Evolutionary conservation across 2,113 vertebrate genomes (phyloP).

Genomic region (Ptychochromis oligacanthus): DNA sequence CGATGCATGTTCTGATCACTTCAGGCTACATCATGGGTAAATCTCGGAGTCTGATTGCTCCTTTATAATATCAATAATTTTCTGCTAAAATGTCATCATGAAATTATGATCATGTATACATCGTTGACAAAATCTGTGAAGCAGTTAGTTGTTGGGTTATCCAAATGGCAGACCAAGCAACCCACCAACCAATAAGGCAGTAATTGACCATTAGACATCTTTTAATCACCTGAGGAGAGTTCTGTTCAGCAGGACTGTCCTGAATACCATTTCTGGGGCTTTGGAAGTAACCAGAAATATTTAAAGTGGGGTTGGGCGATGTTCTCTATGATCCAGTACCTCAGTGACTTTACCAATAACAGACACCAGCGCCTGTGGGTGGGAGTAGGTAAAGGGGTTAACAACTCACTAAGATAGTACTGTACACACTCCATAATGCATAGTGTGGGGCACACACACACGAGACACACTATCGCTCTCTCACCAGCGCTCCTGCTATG

Average conservation of each 20-base stretch:
- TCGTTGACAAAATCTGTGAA: background rate
- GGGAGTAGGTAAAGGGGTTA: too few relatives aligned
- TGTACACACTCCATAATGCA: background rate
- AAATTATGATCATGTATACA: background rate
- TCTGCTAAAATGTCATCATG: background rate
- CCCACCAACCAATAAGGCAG: background rate
- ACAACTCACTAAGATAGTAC: background rate
- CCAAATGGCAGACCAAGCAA: background rate
- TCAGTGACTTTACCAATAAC: background rate
- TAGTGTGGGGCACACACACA: background rate
- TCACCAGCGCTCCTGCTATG: background rate
- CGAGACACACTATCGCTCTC: background rate
- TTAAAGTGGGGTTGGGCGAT: background rate
- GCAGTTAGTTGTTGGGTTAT: background rate
- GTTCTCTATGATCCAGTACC: background rate
- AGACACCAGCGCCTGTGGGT: background rate
- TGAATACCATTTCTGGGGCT: background rate
- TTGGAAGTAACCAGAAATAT: background rate
- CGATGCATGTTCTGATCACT: background rate
- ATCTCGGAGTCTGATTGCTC: background rate
- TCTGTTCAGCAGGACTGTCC: background rate
- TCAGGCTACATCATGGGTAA: background rate
- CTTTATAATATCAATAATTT: background rate
- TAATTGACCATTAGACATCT: background rate
- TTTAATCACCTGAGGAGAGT: background rate